Percentiles rank a stretch among this genome's conserved stretches.
phyloP scores from a whole-genome alignment of 2,113 vertebrate genomes.

The Scophthalmus maximus region DNA sequence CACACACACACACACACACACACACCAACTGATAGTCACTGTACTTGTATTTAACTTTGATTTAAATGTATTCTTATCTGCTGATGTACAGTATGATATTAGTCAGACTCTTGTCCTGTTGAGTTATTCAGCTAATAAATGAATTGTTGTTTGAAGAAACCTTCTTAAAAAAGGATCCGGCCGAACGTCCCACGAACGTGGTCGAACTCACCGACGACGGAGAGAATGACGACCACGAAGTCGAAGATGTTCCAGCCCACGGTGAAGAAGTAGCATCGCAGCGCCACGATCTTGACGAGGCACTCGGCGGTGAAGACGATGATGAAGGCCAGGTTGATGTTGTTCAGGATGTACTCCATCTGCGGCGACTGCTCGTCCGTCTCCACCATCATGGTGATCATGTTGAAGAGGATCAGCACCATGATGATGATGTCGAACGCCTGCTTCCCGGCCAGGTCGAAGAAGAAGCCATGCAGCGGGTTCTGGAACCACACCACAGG shows the following conservation, averaged over 20 bases:
- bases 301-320: slow-evolving; percentile 94
- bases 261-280: slow-evolving; percentile 96
- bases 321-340: slow-evolving; percentile 96
- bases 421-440: slow-evolving; percentile 98
- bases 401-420: slow-evolving; percentile 98
- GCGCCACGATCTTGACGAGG: slow-evolving; percentile 90
- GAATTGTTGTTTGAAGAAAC: too few species aligned
- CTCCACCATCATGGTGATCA: slow-evolving; percentile 99
- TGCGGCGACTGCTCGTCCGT: slow-evolving; percentile 92
- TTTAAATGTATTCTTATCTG: too few species aligned
- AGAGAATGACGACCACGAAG: slow-evolving; percentile 98
- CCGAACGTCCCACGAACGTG: too few species aligned
- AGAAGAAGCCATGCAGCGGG: slow-evolving; percentile 92
- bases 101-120: too few species aligned
- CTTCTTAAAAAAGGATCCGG: too few species aligned
- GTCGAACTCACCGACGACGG: slow-evolving; percentile 89
- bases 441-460: slow-evolving; percentile 94
- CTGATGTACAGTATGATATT: too few species aligned
- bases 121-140: too few species aligned
- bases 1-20: slow-evolving; percentile 9
- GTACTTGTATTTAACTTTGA: too few species aligned
- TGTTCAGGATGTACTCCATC: slow-evolving; percentile 90
- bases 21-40: slow-evolving; percentile 1
- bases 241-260: slow-evolving; percentile 99
- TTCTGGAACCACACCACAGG: slow-evolving; percentile 80